These are phyloP conservation scores for Megalonaias nervosa DNA, from an alignment of 1,140 invertebrate genomes.

Conservation along the genomic window DNA sequence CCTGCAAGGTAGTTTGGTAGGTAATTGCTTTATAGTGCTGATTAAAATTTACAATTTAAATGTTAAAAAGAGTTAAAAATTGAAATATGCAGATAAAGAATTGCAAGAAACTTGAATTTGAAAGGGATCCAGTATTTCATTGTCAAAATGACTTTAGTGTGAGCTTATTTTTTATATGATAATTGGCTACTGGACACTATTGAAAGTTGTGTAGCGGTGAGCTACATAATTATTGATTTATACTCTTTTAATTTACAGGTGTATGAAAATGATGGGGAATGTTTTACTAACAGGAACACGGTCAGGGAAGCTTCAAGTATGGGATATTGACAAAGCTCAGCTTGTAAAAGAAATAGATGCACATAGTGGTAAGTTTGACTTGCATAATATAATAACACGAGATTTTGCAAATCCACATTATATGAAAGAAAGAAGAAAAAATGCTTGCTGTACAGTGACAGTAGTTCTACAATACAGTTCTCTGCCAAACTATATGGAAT, in stretches of 20 bases:
- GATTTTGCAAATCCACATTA: background rate
- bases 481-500: too few relatives aligned
- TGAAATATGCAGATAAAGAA: too few relatives aligned
- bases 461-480: too few relatives aligned
- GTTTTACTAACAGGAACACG: slow-evolving; percentile 51
- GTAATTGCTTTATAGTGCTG: too few relatives aligned
- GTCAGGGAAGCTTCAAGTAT: slow-evolving; percentile 48
- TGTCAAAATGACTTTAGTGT: background rate
- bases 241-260: slow-evolving; percentile 45
- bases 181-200: background rate
- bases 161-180: background rate
- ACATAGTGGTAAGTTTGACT: slow-evolving; percentile 54
- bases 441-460: too few relatives aligned
- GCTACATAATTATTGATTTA: background rate
- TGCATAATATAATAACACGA: background rate
- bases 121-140: background rate
- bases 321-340: slow-evolving; percentile 61
- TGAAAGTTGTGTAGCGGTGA: too few relatives aligned
- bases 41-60: too few relatives aligned
- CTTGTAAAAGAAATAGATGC: slow-evolving; percentile 39
- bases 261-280: slow-evolving; percentile 46
- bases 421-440: background rate
- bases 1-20: too few relatives aligned
- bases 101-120: too few relatives aligned
- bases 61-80: too few relatives aligned